Percentiles rank a stretch among this genome's conserved stretches.
Evolutionary conservation across 2,797 vertebrate species (phyloP).

Genomic region (Sebastes aleutianus): DNA sequence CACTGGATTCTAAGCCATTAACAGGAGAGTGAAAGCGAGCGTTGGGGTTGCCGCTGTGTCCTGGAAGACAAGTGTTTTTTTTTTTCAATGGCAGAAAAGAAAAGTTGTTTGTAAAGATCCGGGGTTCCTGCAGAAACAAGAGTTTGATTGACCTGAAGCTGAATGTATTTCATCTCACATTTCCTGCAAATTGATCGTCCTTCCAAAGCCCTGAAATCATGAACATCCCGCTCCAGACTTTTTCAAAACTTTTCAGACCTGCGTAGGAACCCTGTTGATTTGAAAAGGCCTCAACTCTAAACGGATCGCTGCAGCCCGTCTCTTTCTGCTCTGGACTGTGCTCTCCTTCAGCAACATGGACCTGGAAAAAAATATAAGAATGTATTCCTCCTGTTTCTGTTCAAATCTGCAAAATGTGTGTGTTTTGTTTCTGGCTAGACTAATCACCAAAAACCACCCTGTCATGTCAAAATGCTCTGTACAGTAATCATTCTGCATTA

Average conservation of each 20-base stretch:
- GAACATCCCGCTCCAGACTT: not conserved
- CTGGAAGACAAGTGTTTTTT: not conserved
- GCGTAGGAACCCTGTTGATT: conserved; percentile 18
- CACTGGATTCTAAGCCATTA: conserved; percentile 83
- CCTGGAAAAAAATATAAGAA: conserved; percentile 58
- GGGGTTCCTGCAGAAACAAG: conserved; percentile 41
- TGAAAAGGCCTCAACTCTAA: not conserved
- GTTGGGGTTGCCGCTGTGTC: conserved; percentile 5
- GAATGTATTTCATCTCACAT: conserved; percentile 68
- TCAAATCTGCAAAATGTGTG: conserved; percentile 20
- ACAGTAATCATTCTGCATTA: conserved; percentile 31
- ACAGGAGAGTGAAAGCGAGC: conserved; percentile 49
- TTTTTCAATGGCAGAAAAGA: not conserved
- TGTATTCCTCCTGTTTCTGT: conserved; percentile 66
- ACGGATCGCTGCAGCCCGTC: conserved; percentile 1
- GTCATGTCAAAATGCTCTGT: conserved; percentile 34
- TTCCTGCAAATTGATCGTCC: conserved; percentile 15
- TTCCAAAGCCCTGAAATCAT: conserved; percentile 20
- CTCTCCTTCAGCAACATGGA: conserved; percentile 54
- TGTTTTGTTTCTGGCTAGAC: conserved; percentile 26
- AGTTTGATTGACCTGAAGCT: conserved; percentile 40
- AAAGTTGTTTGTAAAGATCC: conserved; percentile 14
- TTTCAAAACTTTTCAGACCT: not conserved
- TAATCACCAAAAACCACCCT: conserved; percentile 27
- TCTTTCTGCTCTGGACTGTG: conserved; percentile 25